Conservation (phyloP, 1,140 invertebrate genomes). For the Scylla paramamosain region DNA sequence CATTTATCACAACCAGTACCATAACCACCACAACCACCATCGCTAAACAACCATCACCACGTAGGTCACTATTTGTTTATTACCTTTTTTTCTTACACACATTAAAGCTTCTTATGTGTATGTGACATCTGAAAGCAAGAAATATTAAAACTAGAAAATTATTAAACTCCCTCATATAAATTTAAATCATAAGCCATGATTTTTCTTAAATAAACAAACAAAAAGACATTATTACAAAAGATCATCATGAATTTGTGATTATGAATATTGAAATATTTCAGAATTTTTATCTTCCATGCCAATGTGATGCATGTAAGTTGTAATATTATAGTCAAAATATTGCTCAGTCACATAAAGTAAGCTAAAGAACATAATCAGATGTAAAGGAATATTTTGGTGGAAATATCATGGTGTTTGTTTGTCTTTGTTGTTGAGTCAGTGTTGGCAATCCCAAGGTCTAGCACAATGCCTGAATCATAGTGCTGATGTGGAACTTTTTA, state of each 20-base stretch:
- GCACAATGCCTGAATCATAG: background rate
- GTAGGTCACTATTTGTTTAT: background rate
- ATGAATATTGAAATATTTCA: background rate
- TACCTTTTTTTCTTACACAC: background rate
- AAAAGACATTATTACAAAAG: background rate
- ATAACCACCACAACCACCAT: background rate
- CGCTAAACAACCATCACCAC: background rate
- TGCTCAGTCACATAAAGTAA: background rate
- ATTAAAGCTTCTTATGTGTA: background rate
- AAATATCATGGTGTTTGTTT: constrained; percentile 24
- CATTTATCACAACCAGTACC: background rate
- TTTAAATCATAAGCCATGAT: background rate
- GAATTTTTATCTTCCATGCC: background rate
- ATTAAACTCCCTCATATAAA: background rate
- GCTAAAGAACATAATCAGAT: background rate
- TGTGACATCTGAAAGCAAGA: background rate
- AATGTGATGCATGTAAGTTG: constrained; percentile 13
- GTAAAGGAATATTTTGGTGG: background rate
- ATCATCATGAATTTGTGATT: background rate
- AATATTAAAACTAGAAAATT: background rate
- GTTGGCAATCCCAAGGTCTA: background rate
- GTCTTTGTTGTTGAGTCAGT: background rate
- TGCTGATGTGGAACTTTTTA: background rate
- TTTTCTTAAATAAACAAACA: background rate
- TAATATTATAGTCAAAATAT: background rate